Evolutionary conservation across 2,113 vertebrate species (phyloP), one percentile per base, ranked within the genome.

Genomic region (Gorsachius goisagi): DNA sequence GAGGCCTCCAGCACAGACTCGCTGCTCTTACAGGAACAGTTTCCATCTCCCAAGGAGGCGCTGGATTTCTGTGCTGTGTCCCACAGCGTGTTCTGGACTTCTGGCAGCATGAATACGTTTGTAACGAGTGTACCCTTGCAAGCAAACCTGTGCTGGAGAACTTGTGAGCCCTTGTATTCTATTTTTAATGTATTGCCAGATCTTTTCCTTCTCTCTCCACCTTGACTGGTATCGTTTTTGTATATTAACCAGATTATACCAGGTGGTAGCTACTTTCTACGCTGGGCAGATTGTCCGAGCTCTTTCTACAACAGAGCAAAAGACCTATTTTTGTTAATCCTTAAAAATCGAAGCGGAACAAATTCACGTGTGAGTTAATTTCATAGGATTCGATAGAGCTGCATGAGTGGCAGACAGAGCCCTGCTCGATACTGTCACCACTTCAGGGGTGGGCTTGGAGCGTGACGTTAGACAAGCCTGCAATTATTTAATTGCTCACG

Each of bases 341-440:
- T 53, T 22, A 13, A 64, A 68, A 47, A 10, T 3, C 5, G 0
- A 11, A 86, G 37, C 37, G 6, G 68, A 33, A 6, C 44, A 13
- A 0, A 17, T 23, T 35, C n/a, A 4, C 20, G 0, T 0, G 2
- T 7, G 24, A 28, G n/a, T 45, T 23, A 3, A 50, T 50, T 21
- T 22, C 8, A 0, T n/a, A 64, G 68, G 7, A 19, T 62, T 28
- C 5, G 32, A 1, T 39, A 12, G 41, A 58, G 11, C 39, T 16
- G 0, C 35, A 0, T 0, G 6, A 10, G 60, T 15, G 17, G 19
- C 1, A 4, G 59, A 18, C 27, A 22, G 11, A 74, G 2, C 6
- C 30, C 68, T 4, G 11, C 6, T 19, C 5, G 2, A 2, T 23
- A 0, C 22, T 11, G n/a, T 18, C 47, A 6, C n/a, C 9, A 0